Evolutionary conservation across 2,888 invertebrate genomes (phyloP), one percentile per base, ranked within the genome.

Genomic region (Ormyrus pomaceus): DNA sequence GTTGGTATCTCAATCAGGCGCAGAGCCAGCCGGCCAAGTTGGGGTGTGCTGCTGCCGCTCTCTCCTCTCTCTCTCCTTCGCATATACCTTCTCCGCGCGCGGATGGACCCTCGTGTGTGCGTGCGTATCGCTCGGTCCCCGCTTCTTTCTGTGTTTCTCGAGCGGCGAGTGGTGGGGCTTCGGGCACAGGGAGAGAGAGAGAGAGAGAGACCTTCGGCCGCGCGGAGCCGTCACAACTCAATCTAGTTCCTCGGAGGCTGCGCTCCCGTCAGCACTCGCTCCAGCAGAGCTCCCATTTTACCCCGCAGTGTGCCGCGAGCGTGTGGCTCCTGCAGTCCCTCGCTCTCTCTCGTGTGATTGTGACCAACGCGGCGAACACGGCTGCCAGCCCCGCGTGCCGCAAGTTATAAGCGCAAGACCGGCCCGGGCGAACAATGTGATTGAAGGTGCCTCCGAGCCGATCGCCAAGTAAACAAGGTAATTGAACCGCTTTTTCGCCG

Each of bases 1-100:
- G 88, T 87, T 89, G 89, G 89, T 89, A 89, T 90, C 90, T 89
- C 89, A 90, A 90, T 90, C 90, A 90, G 87, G 87, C 87, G 82
- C 84, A 86, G 86, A 86, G 85, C 56, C 8, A 13, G 68, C 86
- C 84, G 87, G 88, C 88, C 88, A 87, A 73, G 58, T 74, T 77
- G 82, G 82, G 74, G 71, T 56, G 71, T 53, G 65, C 71, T 48
- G 65, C 56, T 61, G 34, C 70, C 66, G 53, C 69, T 55, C 64
- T 55, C 68, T 45, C 61, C 9, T 48, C 34, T 65, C 51, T 71
- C 13, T 59, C 58, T 53, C 55, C 34, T 45, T 71, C 71, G 8
- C 2, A 19, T 19, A 19, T 19, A 19, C 19, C 19, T 19, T 19
- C 19, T 19, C 19, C 19, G 19, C 19, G 19, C 19, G 19, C 19